Conservation (phyloP, 2,797 vertebrate genomes). For the Pogonophryne albipinna region DNA sequence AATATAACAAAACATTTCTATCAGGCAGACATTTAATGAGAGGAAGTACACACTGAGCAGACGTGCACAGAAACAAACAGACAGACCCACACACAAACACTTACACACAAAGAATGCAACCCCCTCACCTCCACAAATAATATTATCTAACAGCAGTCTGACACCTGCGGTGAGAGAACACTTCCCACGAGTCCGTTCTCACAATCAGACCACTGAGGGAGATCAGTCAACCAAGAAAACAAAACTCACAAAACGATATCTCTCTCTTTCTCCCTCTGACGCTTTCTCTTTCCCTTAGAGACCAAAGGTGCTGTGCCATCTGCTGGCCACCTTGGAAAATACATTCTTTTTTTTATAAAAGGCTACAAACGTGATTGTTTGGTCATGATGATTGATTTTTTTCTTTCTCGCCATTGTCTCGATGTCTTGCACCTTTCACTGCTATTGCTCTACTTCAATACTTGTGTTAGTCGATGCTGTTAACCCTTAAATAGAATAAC, state of each 20-base stretch:
- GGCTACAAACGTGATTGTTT: conserved; percentile 12
- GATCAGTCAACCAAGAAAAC: conserved; percentile 82
- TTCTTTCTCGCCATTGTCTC: background rate
- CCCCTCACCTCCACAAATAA: conserved; percentile 79
- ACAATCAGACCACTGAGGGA: conserved; percentile 79
- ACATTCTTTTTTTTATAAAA: conserved; percentile 29
- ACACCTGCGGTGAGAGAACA: conserved; percentile 80
- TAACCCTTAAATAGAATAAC: conserved; percentile 23
- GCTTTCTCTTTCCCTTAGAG: conserved; percentile 47
- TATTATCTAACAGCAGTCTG: conserved; percentile 81
- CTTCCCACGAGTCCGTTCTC: conserved; percentile 78
- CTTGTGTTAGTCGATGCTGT: conserved; percentile 7
- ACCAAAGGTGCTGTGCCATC: conserved; percentile 80
- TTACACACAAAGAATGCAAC: conserved; percentile 63
- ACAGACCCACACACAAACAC: conserved; percentile 19
- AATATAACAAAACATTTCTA: conserved; percentile 51
- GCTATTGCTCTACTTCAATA: conserved; percentile 7
- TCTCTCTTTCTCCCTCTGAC: conserved; percentile 31
- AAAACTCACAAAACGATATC: conserved; percentile 73
- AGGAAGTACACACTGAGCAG: conserved; percentile 45
- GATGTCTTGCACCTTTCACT: conserved; percentile 8
- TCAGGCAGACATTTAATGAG: conserved; percentile 67
- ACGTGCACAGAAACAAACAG: conserved; percentile 18
- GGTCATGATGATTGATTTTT: conserved; percentile 33
- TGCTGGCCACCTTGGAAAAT: conserved; percentile 73